A percentile compares a stretch with the other conserved stretches of the same genome.
Conservation (phyloP, 2,113 vertebrate species). For the Rynchops niger region DNA sequence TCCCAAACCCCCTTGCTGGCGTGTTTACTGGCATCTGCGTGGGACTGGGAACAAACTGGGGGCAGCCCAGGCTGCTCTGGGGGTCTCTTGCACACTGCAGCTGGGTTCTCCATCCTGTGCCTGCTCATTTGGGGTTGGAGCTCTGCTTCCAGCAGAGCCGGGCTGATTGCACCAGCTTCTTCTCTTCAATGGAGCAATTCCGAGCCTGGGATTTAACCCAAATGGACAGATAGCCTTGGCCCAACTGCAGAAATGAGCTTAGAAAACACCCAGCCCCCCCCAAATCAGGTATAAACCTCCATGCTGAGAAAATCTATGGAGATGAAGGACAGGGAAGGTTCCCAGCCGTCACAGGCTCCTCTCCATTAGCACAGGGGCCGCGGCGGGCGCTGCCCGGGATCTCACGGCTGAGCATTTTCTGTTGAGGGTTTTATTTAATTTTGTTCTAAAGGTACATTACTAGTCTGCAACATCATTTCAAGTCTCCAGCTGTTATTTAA, state of each 20-base stretch:
- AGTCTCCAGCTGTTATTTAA: background rate
- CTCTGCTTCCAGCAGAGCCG: background rate
- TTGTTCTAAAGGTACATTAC: background rate
- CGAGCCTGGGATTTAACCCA: background rate
- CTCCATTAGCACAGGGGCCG: accelerated
- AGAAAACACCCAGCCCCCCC: background rate
- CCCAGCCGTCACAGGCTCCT: background rate
- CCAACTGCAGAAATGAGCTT: background rate
- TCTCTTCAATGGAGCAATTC: background rate
- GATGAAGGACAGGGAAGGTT: background rate
- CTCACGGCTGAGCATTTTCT: accelerated
- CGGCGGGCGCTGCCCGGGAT: accelerated
- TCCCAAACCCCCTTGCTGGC: background rate
- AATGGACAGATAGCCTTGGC: too few relatives aligned
- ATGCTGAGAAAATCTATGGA: background rate
- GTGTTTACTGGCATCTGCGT: accelerated
- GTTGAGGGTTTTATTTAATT: background rate
- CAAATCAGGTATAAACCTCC: background rate
- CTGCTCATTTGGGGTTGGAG: background rate
- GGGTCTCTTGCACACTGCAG: background rate
- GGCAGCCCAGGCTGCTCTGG: background rate
- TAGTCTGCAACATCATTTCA: background rate
- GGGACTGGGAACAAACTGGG: background rate
- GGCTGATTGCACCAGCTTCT: background rate
- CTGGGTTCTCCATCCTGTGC: background rate